Percentiles rank a stretch among this genome's conserved stretches.
Conservation (phyloP, 2,888 invertebrate genomes). For the Cheilosia scutellata region DNA sequence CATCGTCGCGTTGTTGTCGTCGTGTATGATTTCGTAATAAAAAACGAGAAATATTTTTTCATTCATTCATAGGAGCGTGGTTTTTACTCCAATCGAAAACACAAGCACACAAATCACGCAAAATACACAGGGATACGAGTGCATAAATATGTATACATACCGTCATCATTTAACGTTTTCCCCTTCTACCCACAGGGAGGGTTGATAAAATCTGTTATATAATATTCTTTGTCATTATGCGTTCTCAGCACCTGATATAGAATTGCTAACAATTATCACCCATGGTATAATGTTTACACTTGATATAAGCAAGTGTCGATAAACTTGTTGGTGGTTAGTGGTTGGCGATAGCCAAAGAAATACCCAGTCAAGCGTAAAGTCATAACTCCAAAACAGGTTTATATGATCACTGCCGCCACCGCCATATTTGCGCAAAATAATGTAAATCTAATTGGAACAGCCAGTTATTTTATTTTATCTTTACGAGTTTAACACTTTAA, state of each 20-base stretch:
- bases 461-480: conserved; percentile 26
- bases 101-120: background rate
- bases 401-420: conserved; percentile 33
- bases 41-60: conserved; percentile 28
- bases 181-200: background rate
- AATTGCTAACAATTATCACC: conserved; percentile 58
- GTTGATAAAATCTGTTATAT: conserved; percentile 34
- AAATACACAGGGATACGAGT: background rate
- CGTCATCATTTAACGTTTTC: background rate
- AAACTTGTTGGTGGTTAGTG: conserved; percentile 65
- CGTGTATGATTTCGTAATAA: conserved; percentile 52
- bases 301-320: conserved; percentile 68
- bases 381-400: conserved; percentile 62
- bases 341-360: conserved; percentile 9
- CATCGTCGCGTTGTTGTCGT: conserved; percentile 33
- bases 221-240: conserved; percentile 23
- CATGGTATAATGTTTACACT: conserved; percentile 62
- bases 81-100: conserved; percentile 49
- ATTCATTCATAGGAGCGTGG: conserved; percentile 54
- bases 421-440: conserved; percentile 30
- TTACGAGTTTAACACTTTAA: background rate
- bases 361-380: conserved; percentile 53
- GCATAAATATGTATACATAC: background rate
- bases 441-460: conserved; percentile 25
- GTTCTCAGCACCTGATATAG: conserved; percentile 61